Evolutionary conservation across 2,113 vertebrate genomes (phyloP).

Genomic region (Vimba vimba): DNA sequence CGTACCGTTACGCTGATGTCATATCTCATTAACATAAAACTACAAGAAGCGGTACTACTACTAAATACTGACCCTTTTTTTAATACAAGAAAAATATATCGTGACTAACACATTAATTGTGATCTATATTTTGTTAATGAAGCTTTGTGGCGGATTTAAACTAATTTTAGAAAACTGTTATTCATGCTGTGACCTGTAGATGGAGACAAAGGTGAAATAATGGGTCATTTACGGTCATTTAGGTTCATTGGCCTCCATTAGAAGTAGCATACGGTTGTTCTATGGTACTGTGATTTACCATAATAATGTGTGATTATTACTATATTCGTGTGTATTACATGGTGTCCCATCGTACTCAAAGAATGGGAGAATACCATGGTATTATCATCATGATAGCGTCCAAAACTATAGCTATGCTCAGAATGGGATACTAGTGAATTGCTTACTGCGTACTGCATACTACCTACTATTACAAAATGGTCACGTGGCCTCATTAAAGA

Average conservation of each 20-base stretch:
- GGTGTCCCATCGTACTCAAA: not conserved
- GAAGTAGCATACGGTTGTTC: not conserved
- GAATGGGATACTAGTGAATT: not conserved
- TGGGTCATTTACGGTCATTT: not conserved
- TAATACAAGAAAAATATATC: not conserved
- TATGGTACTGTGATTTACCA: not conserved
- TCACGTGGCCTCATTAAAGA: not conserved
- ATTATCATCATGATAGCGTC: not conserved
- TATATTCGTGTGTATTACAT: not conserved
- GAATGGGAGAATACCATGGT: not conserved
- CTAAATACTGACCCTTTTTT: too few relatives aligned
- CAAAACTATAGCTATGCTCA: not conserved
- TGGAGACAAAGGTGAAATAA: conserved; percentile 52
- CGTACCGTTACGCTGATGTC: conserved; percentile 46
- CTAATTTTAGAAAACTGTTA: not conserved
- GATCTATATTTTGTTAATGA: not conserved
- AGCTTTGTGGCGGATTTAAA: not conserved
- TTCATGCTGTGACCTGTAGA: conserved; percentile 57
- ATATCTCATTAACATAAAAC: not conserved
- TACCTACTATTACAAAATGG: not conserved
- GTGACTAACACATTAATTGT: not conserved
- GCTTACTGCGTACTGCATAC: not conserved
- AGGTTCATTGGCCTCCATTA: not conserved
- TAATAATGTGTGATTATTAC: not conserved
- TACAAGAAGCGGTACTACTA: not conserved